Evolutionary conservation across 2,888 invertebrate species (phyloP).

Genomic region (Ennomos fuscantarius): DNA sequence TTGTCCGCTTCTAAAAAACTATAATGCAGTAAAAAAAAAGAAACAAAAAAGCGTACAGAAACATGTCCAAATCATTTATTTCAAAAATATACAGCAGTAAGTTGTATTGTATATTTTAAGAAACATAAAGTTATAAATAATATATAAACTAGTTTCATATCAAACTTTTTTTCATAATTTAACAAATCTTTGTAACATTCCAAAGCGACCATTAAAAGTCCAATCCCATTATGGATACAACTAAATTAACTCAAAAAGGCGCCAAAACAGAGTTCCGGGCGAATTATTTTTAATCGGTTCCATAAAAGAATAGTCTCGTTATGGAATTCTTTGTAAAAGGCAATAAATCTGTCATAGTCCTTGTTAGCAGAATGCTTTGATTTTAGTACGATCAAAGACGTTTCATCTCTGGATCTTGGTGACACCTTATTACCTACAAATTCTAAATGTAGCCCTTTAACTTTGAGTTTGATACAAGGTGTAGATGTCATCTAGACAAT

Average conservation of each 20-base stretch:
- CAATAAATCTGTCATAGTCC: slow-evolving; percentile 79
- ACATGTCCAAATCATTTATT: no score
- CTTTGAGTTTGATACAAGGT: slow-evolving; percentile 12
- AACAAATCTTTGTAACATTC: not conserved
- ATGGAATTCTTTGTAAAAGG: slow-evolving; percentile 63
- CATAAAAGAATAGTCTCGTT: slow-evolving; percentile 59
- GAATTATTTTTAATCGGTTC: slow-evolving; percentile 53
- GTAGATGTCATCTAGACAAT: slow-evolving; percentile 2
- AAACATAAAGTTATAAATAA: no score
- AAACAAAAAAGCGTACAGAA: not conserved
- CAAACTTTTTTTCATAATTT: not conserved
- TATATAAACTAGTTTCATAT: no score
- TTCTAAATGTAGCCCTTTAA: slow-evolving; percentile 58
- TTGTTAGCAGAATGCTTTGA: slow-evolving; percentile 77
- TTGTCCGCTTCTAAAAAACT: not conserved
- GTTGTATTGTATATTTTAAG: no score
- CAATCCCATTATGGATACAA: slow-evolving; percentile 16
- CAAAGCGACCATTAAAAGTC: slow-evolving; percentile 11
- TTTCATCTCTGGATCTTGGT: slow-evolving; percentile 63
- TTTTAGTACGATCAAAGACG: slow-evolving; percentile 76
- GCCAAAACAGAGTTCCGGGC: slow-evolving; percentile 39
- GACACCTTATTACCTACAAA: slow-evolving; percentile 73
- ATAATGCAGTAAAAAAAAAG: no score
- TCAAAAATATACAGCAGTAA: no score
- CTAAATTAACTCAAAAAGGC: slow-evolving; percentile 36